phyloP scores from a whole-genome alignment of 2,113 vertebrate genomes.

The Seriola dumerili region DNA sequence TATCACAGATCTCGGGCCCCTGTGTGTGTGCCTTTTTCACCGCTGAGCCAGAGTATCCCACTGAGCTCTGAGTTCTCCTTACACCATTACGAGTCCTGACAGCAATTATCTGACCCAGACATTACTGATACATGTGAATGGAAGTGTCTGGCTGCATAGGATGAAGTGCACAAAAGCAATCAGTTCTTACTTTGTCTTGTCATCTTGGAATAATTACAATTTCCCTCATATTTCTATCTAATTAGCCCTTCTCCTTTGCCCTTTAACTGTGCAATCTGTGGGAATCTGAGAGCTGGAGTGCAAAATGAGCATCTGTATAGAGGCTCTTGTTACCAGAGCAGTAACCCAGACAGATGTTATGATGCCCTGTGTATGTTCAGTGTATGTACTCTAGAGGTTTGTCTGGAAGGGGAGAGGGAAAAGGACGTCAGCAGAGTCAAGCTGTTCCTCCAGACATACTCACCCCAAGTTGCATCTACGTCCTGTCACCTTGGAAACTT shows the following conservation, averaged over 20 bases:
- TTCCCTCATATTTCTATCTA: constrained; percentile 45
- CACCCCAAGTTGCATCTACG: constrained; percentile 67
- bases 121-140: constrained; percentile 41
- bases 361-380: constrained; percentile 50
- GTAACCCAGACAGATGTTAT: constrained; percentile 72
- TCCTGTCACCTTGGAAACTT: constrained; percentile 78
- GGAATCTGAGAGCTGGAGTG: constrained; percentile 21
- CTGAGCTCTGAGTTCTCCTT: constrained; percentile 43
- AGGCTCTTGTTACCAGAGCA: constrained; percentile 68
- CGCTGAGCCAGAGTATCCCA: constrained; percentile 28
- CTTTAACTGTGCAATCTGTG: constrained; percentile 49
- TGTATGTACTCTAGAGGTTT: constrained; percentile 46
- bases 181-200: constrained; percentile 44
- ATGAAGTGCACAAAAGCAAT: constrained; percentile 46
- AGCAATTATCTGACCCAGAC: constrained; percentile 60
- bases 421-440: constrained; percentile 43
- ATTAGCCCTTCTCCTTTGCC: constrained; percentile 56
- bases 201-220: constrained; percentile 48
- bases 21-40: constrained; percentile 21
- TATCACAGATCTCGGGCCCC: constrained; percentile 44
- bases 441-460: constrained; percentile 73
- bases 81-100: constrained; percentile 40
- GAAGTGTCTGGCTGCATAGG: constrained; percentile 32
- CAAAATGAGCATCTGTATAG: constrained; percentile 68
- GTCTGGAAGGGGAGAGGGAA: constrained; percentile 18